A percentile compares a stretch with the other conserved stretches of the same genome.
Conservation (phyloP, 2,113 vertebrate species). For the Daboia siamensis region DNA sequence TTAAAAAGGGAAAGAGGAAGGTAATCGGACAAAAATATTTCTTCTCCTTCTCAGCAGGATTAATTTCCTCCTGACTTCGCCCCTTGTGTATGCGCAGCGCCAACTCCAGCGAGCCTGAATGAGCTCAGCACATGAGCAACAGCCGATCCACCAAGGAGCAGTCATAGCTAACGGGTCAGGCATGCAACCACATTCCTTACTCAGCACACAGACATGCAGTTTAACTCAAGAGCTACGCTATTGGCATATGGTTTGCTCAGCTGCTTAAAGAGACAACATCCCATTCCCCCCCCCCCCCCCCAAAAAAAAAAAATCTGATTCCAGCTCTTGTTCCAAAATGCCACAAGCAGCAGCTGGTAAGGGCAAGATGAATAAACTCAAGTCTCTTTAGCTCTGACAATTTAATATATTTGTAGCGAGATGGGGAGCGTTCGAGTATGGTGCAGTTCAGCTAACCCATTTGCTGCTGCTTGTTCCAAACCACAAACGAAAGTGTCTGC, state of each 20-base stretch:
- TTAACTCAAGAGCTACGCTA: slow-evolving; percentile 70
- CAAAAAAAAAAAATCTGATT: neutral
- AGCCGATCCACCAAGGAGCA: slow-evolving; percentile 64
- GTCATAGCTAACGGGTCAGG: slow-evolving; percentile 75
- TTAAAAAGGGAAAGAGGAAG: neutral
- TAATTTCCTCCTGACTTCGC: slow-evolving; percentile 46
- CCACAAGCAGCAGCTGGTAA: neutral
- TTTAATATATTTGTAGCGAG: neutral
- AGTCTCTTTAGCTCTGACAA: neutral
- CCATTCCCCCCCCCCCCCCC: slow-evolving; percentile 12
- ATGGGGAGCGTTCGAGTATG: neutral
- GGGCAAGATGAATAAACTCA: neutral
- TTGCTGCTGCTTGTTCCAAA: neutral
- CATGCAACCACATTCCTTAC: slow-evolving; percentile 88
- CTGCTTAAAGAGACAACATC: slow-evolving; percentile 61
- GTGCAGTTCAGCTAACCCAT: neutral
- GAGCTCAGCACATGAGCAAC: slow-evolving; percentile 54
- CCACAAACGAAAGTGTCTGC: neutral
- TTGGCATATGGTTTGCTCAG: slow-evolving; percentile 44
- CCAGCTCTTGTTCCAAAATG: neutral
- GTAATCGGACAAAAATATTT: slow-evolving; percentile 53
- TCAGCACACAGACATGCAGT: slow-evolving; percentile 86
- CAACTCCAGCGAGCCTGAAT: slow-evolving; percentile 36
- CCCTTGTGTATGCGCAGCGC: slow-evolving; percentile 23
- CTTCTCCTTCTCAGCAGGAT: slow-evolving; percentile 9